phyloP scores from a whole-genome alignment of 1,140 invertebrate genomes.

The Carposina sasakii region DNA sequence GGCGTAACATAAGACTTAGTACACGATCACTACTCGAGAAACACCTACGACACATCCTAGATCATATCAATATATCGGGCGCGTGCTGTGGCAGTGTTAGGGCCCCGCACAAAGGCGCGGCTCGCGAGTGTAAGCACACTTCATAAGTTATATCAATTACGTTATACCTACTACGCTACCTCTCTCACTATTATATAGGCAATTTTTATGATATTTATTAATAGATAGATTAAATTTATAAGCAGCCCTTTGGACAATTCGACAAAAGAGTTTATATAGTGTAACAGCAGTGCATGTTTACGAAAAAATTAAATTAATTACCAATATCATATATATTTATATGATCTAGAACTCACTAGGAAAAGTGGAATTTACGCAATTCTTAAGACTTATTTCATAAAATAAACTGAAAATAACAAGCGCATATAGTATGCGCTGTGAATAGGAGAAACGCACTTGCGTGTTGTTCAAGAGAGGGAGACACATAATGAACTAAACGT shows the following conservation, averaged over 20 bases:
- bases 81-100: slow-evolving; percentile 53
- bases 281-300: slow-evolving; percentile 24
- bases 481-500: slow-evolving; percentile 19
- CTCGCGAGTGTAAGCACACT: slow-evolving; percentile 33
- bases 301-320: slow-evolving; percentile 13
- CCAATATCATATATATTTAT: slow-evolving; percentile 55
- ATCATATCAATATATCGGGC: slow-evolving; percentile 70
- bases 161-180: slow-evolving; percentile 56
- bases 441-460: slow-evolving; percentile 6
- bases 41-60: slow-evolving; percentile 69
- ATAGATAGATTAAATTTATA: slow-evolving; percentile 51
- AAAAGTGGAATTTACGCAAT: slow-evolving; percentile 35
- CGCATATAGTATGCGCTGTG: no score
- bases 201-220: slow-evolving; percentile 52
- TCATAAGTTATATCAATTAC: slow-evolving; percentile 29
- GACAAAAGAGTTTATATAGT: slow-evolving; percentile 23
- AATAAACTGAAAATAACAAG: no score
- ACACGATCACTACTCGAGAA: slow-evolving; percentile 70
- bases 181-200: slow-evolving; percentile 65
- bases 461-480: background rate
- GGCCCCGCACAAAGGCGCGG: slow-evolving; percentile 29
- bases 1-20: slow-evolving; percentile 67
- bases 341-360: slow-evolving; percentile 69
- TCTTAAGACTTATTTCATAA: no score
- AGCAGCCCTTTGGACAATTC: slow-evolving; percentile 36